phyloP scores from a whole-genome alignment of 2,888 invertebrate species.

The Zhuqinia jingwanae region DNA sequence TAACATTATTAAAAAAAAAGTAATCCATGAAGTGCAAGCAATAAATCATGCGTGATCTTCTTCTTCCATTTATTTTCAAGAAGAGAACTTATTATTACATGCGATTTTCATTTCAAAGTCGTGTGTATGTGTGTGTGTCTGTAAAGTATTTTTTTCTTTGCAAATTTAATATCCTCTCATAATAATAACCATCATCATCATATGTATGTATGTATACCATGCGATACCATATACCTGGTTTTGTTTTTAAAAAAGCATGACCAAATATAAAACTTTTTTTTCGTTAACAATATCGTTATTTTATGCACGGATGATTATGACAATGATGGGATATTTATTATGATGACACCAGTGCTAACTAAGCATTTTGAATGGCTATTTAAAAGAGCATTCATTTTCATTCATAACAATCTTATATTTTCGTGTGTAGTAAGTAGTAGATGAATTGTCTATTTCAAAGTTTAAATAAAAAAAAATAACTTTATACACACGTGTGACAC shows the following conservation, averaged over 20 bases:
- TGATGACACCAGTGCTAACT: conserved; percentile 8
- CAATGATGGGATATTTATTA: neutral
- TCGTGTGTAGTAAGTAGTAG: too few relatives aligned
- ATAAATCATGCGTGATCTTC: conserved; percentile 40
- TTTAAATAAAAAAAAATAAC: too few relatives aligned
- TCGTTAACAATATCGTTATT: conserved; percentile 11
- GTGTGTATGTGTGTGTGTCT: neutral
- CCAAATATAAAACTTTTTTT: neutral
- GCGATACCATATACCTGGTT: neutral
- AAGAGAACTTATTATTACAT: conserved; percentile 2
- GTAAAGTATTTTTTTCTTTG: too few relatives aligned
- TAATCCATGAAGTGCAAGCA: conserved; percentile 18
- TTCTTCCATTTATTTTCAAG: neutral
- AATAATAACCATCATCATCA: neutral
- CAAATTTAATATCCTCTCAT: neutral
- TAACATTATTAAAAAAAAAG: neutral
- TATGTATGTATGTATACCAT: neutral
- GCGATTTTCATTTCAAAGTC: conserved; percentile 15
- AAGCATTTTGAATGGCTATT: neutral
- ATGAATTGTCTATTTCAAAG: too few relatives aligned
- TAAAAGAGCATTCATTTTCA: conserved; percentile 21
- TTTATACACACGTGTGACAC: too few relatives aligned
- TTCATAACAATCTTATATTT: neutral
- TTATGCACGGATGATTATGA: conserved; percentile 12
- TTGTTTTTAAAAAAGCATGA: conserved; percentile 9